phyloP scores from a whole-genome alignment of 1,140 invertebrate genomes.

The Eurytemora carolleeae region DNA sequence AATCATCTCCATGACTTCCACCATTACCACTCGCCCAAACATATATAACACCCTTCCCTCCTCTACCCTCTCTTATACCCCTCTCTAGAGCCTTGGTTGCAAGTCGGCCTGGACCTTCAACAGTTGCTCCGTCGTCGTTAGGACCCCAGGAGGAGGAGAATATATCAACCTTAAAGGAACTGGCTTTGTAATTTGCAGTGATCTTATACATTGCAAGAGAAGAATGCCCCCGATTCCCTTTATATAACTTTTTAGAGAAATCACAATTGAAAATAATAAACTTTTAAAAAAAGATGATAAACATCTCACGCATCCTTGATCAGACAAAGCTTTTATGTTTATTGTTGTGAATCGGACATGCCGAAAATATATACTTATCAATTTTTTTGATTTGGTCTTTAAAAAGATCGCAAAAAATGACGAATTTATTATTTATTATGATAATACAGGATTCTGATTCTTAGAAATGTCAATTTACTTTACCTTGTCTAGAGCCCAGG shows the following conservation, averaged over 20 bases:
- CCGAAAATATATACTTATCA: too few relatives aligned
- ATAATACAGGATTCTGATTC: background rate
- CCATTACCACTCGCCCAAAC: slow-evolving; percentile 97
- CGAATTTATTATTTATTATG: background rate
- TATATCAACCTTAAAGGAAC: slow-evolving; percentile 51
- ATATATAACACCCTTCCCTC: slow-evolving; percentile 89
- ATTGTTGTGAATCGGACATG: too few relatives aligned
- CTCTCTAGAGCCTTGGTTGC: slow-evolving; percentile 27
- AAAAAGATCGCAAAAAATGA: background rate
- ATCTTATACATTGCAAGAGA: too few relatives aligned
- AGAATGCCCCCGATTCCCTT: too few relatives aligned
- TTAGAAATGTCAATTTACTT: background rate
- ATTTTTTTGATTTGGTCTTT: background rate
- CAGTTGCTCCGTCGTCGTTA: slow-evolving; percentile 60
- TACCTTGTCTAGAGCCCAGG: slow-evolving; percentile 36
- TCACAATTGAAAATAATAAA: too few relatives aligned
- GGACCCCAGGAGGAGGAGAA: slow-evolving; percentile 84
- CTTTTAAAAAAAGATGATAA: too few relatives aligned
- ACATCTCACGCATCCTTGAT: too few relatives aligned
- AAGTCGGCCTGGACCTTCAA: slow-evolving; percentile 64
- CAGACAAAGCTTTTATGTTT: too few relatives aligned
- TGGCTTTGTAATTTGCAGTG: too few relatives aligned
- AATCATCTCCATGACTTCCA: slow-evolving; percentile 77
- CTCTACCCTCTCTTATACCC: slow-evolving; percentile 40
- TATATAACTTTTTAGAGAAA: too few relatives aligned